Evolutionary conservation across 2,113 vertebrate species (phyloP).

Genomic region (Nerophis lumbriciformis): DNA sequence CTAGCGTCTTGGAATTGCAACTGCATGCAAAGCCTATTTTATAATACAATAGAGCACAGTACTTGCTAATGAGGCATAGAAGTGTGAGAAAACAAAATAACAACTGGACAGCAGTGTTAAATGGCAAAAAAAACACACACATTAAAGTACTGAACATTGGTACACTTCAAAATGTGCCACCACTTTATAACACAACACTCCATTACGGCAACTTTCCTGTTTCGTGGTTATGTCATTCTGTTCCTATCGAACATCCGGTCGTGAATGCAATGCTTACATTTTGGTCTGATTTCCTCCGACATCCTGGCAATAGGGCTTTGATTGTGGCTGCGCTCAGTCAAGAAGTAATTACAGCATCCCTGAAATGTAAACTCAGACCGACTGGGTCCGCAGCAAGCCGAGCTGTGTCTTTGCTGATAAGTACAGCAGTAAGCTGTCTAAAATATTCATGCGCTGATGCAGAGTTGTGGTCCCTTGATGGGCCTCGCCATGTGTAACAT

Average conservation of each 20-base stretch:
- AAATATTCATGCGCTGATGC: slow-evolving; percentile 70
- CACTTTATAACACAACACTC: no score
- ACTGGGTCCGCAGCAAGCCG: slow-evolving; percentile 41
- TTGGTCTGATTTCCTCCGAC: neutral
- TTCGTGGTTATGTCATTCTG: no score
- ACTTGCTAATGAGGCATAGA: no score
- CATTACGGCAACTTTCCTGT: no score
- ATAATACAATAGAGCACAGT: no score
- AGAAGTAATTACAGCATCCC: slow-evolving; percentile 32
- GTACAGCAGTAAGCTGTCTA: slow-evolving; percentile 64
- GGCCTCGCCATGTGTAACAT: slow-evolving; percentile 67
- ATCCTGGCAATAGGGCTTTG: slow-evolving; percentile 1
- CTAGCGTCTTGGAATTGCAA: no score
- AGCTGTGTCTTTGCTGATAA: slow-evolving; percentile 53
- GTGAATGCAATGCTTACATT: neutral
- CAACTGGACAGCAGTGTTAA: no score
- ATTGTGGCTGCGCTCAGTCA: slow-evolving; percentile 10
- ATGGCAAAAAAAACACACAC: no score
- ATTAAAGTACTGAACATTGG: no score
- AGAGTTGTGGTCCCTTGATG: slow-evolving; percentile 63
- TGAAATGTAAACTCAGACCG: slow-evolving; percentile 47
- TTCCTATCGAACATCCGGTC: neutral
- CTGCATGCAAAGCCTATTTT: no score
- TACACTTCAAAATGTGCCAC: no score
- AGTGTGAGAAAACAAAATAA: no score